Evolutionary conservation across 2,113 vertebrate species (phyloP), one percentile per base, ranked within the genome.

Genomic region (Rhodinocichla rosea): DNA sequence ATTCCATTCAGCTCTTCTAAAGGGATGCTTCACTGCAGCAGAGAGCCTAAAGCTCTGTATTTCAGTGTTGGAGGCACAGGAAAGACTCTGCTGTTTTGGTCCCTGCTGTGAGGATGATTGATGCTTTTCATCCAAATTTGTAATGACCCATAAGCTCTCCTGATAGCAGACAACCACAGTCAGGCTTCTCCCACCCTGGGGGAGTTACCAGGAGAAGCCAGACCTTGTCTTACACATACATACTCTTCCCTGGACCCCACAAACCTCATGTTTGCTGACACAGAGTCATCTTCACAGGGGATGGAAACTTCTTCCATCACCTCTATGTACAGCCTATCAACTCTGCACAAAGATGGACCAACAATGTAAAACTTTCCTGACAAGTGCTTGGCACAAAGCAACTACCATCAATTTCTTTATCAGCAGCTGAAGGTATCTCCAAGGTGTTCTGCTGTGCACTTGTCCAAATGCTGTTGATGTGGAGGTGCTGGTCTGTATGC

Each of bases 311-410:
- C 33, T 71, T 82, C 81, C 24, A 52, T 20, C 27, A 11, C 27
- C 28, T 63, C 39, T 50, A 19, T 1, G 6, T 23, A 40, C 35
- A 40, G 42, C 24, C 64, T 42, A 89, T 56, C 39, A 81, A 37
- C 39, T 37, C 81, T 44, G 60, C 44, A 85, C 44, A 68, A 76
- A 64, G 27, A 47, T 1, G 10, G 44, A 87, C 11, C 24, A 39
- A 12, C 11, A 45, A 37, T 7, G 33, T 56, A 23, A 11, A 87
- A 65, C 33, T 16, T 59, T 37, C 33, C 32, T 7, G 4, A 77
- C 15, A 52, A 80, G 40, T 15, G 21, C 28, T 57, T 40, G 35
- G 28, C 35, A 30, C 0, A 0, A 78, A 47, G 10, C 32, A 59
- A 42, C 17, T 21, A 27, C 32, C 44, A 47, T 27, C 33, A 37